Evolutionary conservation across 2,797 vertebrate species (phyloP).

Genomic region (Jordanella pulchra): DNA sequence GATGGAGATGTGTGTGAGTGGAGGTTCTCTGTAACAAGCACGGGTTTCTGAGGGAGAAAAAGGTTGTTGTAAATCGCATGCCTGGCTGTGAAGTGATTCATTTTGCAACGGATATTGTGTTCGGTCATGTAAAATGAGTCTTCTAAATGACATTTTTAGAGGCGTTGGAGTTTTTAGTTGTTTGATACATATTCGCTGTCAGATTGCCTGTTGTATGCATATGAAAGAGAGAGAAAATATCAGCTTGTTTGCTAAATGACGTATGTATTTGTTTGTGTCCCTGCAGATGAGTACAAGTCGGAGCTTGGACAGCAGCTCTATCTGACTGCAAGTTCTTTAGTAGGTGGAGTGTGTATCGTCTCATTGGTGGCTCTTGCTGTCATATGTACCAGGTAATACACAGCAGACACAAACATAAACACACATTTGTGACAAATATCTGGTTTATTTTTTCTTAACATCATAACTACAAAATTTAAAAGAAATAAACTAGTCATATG

Average conservation of each 20-base stretch:
- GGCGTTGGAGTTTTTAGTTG: constrained; percentile 21
- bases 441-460: too few species aligned
- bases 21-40: constrained; percentile 29
- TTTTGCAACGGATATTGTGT: constrained; percentile 45
- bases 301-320: constrained; percentile 94
- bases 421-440: too few species aligned
- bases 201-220: constrained; percentile 21
- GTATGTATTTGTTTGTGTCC: constrained; percentile 18
- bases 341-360: constrained; percentile 90
- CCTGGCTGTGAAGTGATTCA: constrained; percentile 54
- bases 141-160: constrained; percentile 22
- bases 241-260: constrained; percentile 14
- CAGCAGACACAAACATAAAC: constrained; percentile 3
- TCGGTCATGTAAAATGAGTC: constrained; percentile 41
- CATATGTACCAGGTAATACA: constrained; percentile 89
- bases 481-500: background rate
- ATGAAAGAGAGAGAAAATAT: constrained; percentile 8
- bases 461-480: too few species aligned
- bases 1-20: constrained; percentile 33
- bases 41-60: constrained; percentile 26
- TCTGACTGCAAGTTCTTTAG: constrained; percentile 90
- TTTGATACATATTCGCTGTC: constrained; percentile 24
- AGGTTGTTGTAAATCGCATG: constrained; percentile 41
- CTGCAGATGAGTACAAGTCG: constrained; percentile 92
- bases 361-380: constrained; percentile 92